A percentile compares a stretch with the other conserved stretches of the same genome.
Conservation (phyloP, 2,888 invertebrate species). For the Nesidiocoris tenuis region DNA sequence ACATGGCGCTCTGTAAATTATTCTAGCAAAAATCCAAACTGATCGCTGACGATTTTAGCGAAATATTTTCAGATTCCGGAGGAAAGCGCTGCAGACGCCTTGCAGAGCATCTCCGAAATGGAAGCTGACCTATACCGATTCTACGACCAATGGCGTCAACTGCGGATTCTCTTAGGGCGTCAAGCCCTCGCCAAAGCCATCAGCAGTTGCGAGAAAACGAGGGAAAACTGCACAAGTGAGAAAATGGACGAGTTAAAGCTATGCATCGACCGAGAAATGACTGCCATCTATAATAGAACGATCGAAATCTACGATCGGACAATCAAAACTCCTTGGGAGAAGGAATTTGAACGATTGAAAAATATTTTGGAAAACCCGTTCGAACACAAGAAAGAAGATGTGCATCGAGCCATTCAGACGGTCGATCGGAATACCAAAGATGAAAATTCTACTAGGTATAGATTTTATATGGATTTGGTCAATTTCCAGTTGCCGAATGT, state of each 20-base stretch:
- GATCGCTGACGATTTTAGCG: no score
- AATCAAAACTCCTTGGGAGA: conserved; percentile 5
- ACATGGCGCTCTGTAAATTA: no score
- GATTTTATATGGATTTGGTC: conserved; percentile 9
- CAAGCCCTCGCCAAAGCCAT: conserved; percentile 2
- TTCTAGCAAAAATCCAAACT: no score
- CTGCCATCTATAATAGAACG: conserved; percentile 7
- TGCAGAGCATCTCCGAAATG: conserved; percentile 8
- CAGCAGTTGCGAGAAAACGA: no score
- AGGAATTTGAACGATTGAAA: background rate
- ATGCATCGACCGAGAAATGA: background rate
- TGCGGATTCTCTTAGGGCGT: background rate
- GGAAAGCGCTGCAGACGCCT: no score
- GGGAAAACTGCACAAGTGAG: conserved; percentile 3
- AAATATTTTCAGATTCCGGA: no score
- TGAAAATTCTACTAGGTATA: conserved; percentile 4
- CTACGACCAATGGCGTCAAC: conserved; percentile 11
- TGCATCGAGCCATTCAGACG: conserved; percentile 6
- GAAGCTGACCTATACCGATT: conserved; percentile 6
- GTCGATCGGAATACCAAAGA: background rate
- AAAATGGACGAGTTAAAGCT: background rate
- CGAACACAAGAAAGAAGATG: background rate
- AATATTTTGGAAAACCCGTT: background rate
- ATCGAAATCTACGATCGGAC: background rate
- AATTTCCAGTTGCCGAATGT: conserved; percentile 11